A percentile compares a stretch with the other conserved stretches of the same genome.
Conservation (phyloP, 2,888 invertebrate genomes). For the Cremastinae sp. region DNA sequence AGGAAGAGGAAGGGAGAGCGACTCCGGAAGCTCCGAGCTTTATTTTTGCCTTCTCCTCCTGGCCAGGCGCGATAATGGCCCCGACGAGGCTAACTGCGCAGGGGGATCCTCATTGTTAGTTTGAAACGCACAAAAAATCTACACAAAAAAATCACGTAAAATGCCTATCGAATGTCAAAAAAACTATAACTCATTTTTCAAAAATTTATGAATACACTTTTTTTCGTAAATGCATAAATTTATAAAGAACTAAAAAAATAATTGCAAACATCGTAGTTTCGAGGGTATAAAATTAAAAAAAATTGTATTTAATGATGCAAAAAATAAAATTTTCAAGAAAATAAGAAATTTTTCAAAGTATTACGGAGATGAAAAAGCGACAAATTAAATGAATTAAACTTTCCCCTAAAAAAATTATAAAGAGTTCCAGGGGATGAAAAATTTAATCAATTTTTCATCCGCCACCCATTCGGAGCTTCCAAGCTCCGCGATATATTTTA, state of each 20-base stretch:
- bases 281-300: too few species aligned
- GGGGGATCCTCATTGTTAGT: conserved; percentile 46
- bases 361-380: background rate
- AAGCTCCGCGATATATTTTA: conserved; percentile 43
- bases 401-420: background rate
- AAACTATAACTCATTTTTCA: too few species aligned
- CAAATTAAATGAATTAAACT: background rate
- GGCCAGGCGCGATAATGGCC: conserved; percentile 77
- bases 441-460: background rate
- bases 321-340: too few species aligned
- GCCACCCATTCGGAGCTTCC: conserved; percentile 18
- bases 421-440: background rate
- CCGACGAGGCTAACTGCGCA: conserved; percentile 59
- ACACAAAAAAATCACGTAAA: conserved; percentile 2
- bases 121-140: conserved; percentile 33
- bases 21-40: conserved; percentile 64
- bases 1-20: conserved; percentile 49
- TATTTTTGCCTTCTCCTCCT: conserved; percentile 72
- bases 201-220: too few species aligned
- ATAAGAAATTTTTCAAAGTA: too few species aligned
- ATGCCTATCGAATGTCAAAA: too few species aligned
- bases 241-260: too few species aligned
- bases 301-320: too few species aligned
- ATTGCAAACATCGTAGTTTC: too few species aligned
- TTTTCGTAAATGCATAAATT: too few species aligned